Percentiles rank a stretch among this genome's conserved stretches.
These are phyloP conservation scores for Eupithecia pulchellata DNA, from an alignment of 2,888 invertebrate species.

Conservation along the genomic window DNA sequence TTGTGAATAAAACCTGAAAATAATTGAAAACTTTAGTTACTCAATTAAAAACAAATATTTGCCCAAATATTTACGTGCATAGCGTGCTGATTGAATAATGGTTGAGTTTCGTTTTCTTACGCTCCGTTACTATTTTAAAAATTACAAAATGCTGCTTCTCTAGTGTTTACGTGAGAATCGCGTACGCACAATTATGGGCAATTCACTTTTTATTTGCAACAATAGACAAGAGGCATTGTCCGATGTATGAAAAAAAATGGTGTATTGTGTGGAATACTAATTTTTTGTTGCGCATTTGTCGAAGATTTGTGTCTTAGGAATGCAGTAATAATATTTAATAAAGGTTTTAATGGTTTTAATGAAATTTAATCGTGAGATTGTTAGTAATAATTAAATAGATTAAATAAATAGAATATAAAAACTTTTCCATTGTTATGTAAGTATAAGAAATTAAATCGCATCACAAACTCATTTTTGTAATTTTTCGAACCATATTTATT, in stretches of 20 bases:
- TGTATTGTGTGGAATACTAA: constrained; percentile 19
- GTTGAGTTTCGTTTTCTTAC: constrained; percentile 57
- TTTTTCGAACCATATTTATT: not conserved
- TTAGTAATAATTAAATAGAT: not conserved
- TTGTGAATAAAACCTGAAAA: too few species aligned
- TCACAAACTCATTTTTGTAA: not conserved
- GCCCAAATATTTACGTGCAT: constrained; percentile 31
- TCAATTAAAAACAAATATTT: constrained; percentile 8
- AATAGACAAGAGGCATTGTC: constrained; percentile 44
- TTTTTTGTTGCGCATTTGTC: constrained; percentile 7
- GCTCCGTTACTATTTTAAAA: constrained; percentile 53
- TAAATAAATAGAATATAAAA: too few species aligned
- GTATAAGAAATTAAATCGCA: not conserved
- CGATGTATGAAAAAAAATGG: constrained; percentile 35
- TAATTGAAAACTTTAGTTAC: too few species aligned
- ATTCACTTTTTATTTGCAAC: constrained; percentile 47
- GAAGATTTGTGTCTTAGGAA: not conserved
- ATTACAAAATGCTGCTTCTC: constrained; percentile 51
- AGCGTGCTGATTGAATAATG: constrained; percentile 53
- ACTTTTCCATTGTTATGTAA: too few species aligned
- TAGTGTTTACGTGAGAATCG: constrained; percentile 51
- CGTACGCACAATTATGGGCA: constrained; percentile 46
- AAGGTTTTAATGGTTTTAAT: not conserved
- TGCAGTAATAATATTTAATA: not conserved
- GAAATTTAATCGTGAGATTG: not conserved